These are phyloP conservation scores for Ephydatia muelleri DNA, from an alignment of 37 sponge, comb jelly and placozoan genomes.

Conservation along the genomic window DNA sequence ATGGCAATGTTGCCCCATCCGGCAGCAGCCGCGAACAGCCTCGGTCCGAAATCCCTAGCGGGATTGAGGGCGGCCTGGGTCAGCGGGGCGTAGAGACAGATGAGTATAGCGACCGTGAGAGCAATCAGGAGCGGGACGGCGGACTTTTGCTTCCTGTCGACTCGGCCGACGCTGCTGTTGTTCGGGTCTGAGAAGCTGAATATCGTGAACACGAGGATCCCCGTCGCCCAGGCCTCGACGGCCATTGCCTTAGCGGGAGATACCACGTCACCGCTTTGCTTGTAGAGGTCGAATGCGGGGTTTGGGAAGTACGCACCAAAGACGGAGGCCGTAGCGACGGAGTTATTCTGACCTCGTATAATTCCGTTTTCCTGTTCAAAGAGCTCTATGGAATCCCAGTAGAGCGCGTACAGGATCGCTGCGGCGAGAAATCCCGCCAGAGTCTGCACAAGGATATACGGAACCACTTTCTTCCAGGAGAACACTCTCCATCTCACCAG, in stretches of 20 bases:
- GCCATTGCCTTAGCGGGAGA: constrained; percentile 1
- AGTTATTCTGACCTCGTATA: neutral
- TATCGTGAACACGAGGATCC: constrained; percentile 20
- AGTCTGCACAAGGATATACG: constrained; percentile 10
- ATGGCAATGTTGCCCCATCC: constrained; percentile 45
- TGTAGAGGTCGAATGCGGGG: constrained; percentile 13
- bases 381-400: neutral
- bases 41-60: constrained; percentile 63
- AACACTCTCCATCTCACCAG: neutral
- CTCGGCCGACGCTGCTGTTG: constrained; percentile 2
- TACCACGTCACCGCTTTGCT: neutral
- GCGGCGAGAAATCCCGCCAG: constrained; percentile 12
- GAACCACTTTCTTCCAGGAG: neutral
- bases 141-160: neutral
- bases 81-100: constrained; percentile 17
- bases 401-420: neutral
- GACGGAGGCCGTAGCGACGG: neutral
- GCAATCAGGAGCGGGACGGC: constrained; percentile 9
- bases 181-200: constrained; percentile 14
- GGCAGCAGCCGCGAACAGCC: constrained; percentile 35
- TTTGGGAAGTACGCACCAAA: constrained; percentile 41
- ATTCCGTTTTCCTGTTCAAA: constrained; percentile 14
- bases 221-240: constrained; percentile 25
- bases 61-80: constrained; percentile 43
- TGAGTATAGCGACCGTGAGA: constrained; percentile 18